A percentile compares a stretch with the other conserved stretches of the same genome.
phyloP scores from a whole-genome alignment of 2,113 vertebrate species.

The Gallinago jamesoni region DNA sequence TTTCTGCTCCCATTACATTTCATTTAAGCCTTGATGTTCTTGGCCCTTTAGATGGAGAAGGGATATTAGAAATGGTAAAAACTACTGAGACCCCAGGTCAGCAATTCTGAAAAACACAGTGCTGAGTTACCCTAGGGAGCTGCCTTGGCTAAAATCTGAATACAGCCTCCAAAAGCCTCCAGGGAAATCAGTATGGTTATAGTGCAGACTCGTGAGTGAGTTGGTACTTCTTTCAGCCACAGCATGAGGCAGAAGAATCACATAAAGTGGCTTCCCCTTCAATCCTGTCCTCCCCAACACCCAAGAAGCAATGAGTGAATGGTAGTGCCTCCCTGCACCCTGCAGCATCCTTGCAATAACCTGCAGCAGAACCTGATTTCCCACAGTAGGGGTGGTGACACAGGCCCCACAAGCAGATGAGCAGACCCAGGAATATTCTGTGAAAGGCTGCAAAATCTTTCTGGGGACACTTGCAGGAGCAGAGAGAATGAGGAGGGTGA shows the following conservation, averaged over 20 bases:
- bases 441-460: neutral
- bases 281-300: neutral
- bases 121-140: neutral
- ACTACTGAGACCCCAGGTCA: neutral
- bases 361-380: neutral
- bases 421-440: neutral
- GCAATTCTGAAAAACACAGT: neutral
- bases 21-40: neutral
- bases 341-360: neutral
- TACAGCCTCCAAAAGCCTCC: neutral
- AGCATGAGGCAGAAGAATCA: neutral
- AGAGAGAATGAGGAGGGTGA: neutral
- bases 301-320: neutral
- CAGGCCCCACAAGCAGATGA: neutral
- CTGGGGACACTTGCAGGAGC: neutral
- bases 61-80: accelerated
- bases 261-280: neutral
- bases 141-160: neutral
- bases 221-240: neutral
- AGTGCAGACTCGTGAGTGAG: neutral
- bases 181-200: neutral
- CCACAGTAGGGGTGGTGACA: neutral
- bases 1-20: neutral
- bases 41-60: neutral
- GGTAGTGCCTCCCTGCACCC: neutral